Evolutionary conservation across 2,113 vertebrate genomes (phyloP).

Genomic region (Gnathonemus longibarbis): DNA sequence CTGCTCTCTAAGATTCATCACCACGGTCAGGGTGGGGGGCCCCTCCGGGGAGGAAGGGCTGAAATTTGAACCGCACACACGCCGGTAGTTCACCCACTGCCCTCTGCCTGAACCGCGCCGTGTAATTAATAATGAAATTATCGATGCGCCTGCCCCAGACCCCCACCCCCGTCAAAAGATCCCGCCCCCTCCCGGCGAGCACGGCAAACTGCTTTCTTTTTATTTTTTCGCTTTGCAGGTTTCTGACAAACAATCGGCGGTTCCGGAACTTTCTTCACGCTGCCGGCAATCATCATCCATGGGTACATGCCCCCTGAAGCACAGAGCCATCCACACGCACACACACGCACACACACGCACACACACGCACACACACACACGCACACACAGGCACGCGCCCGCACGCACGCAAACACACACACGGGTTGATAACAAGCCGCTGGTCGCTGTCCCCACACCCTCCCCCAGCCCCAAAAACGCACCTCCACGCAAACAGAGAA

Average conservation of each 20-base stretch:
- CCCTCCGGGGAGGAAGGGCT: neutral
- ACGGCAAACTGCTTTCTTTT: neutral
- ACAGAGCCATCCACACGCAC: neutral
- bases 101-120: slow-evolving; percentile 54
- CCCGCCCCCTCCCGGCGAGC: neutral
- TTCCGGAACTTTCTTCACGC: neutral
- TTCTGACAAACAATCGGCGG: neutral
- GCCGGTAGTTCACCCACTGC: slow-evolving; percentile 56
- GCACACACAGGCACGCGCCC: slow-evolving; percentile 19
- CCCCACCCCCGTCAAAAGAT: neutral
- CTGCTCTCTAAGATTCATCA: neutral
- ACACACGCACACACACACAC: slow-evolving; percentile 33
- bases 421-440: slow-evolving; percentile 36
- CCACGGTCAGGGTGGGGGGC: neutral
- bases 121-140: slow-evolving; percentile 61
- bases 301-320: neutral
- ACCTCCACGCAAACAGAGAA: slow-evolving; percentile 38
- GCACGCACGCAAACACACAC: slow-evolving; percentile 29
- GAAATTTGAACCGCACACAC: slow-evolving; percentile 35
- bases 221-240: neutral
- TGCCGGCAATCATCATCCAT: neutral
- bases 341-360: slow-evolving; percentile 32
- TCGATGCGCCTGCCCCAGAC: slow-evolving; percentile 35
- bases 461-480: slow-evolving; percentile 15
- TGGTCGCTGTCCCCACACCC: slow-evolving; percentile 24